Percentiles rank a stretch among this genome's conserved stretches.
These are phyloP conservation scores for Drosophila monieri DNA, from an alignment of 2,888 invertebrate genomes.

Conservation along the genomic window DNA sequence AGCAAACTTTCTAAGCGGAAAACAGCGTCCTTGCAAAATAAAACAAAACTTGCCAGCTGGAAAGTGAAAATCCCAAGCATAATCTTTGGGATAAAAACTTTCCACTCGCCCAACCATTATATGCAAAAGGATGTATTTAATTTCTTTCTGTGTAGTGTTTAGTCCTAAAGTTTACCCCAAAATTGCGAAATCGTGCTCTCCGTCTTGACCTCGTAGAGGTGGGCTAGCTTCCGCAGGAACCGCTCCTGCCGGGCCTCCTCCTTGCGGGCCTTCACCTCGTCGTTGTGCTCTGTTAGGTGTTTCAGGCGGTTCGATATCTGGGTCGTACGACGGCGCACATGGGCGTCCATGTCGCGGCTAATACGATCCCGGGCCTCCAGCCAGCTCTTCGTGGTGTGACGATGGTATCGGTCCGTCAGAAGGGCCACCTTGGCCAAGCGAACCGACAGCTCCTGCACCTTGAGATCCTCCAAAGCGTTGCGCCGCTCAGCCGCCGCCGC, in stretches of 20 bases:
- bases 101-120: background rate
- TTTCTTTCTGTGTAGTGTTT: background rate
- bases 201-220: constrained; percentile 16
- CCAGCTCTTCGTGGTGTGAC: background rate
- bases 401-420: constrained; percentile 12
- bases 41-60: background rate
- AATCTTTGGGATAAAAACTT: background rate
- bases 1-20: constrained; percentile 34
- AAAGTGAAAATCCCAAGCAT: background rate
- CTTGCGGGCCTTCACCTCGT: constrained; percentile 1
- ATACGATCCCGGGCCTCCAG: constrained; percentile 10
- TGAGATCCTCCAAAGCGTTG: constrained; percentile 11
- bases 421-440: constrained; percentile 22
- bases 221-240: constrained; percentile 21
- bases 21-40: constrained; percentile 23
- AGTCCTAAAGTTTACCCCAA: constrained; percentile 1
- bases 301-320: constrained; percentile 13
- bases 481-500: constrained; percentile 18
- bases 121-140: background rate
- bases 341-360: constrained; percentile 20
- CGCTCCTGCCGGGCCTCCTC: constrained; percentile 26
- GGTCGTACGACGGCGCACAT: constrained; percentile 14
- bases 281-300: constrained; percentile 7
- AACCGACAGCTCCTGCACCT: constrained; percentile 10
- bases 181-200: constrained; percentile 1